A percentile compares a stretch with the other conserved stretches of the same genome.
phyloP scores from a whole-genome alignment of 35 echinoderm and acorn worm genomes.

The Holothuria glaberrima region DNA sequence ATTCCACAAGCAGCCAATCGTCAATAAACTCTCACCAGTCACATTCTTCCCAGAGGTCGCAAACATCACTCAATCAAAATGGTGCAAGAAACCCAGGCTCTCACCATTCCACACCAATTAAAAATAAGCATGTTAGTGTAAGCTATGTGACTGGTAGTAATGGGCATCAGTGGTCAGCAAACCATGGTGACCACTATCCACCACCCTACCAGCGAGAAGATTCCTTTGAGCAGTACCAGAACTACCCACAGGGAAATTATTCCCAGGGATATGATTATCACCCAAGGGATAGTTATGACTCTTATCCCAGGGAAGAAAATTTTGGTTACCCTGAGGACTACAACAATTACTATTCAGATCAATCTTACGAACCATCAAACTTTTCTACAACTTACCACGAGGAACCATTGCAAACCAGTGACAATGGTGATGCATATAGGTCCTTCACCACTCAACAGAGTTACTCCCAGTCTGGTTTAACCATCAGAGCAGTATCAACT shows the following conservation, averaged over 20 bases:
- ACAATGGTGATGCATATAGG: constrained; percentile 42
- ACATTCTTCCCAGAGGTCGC: constrained; percentile 41
- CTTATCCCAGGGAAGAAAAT: not conserved
- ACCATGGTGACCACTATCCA: not conserved
- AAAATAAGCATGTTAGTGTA: not conserved
- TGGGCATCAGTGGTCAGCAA: not conserved
- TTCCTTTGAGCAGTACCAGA: not conserved
- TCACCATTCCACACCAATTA: constrained; percentile 40
- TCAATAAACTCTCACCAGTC: constrained; percentile 65
- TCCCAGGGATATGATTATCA: not conserved
- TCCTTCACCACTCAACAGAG: constrained; percentile 45
- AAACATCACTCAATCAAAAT: not conserved
- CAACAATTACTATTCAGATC: constrained; percentile 20
- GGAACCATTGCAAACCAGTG: not conserved
- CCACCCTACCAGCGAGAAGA: not conserved
- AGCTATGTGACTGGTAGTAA: not conserved
- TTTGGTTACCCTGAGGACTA: not conserved
- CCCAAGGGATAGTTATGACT: not conserved
- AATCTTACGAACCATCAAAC: not conserved
- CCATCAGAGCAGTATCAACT: constrained; percentile 49
- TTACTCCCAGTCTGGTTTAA: constrained; percentile 52
- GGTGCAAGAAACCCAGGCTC: constrained; percentile 10
- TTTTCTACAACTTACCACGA: not conserved
- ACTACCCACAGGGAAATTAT: not conserved
- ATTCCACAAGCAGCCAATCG: constrained; percentile 80